Percentiles rank a stretch among this genome's conserved stretches.
Conservation (phyloP, 1,140 invertebrate species). For the Grapholita molesta region DNA sequence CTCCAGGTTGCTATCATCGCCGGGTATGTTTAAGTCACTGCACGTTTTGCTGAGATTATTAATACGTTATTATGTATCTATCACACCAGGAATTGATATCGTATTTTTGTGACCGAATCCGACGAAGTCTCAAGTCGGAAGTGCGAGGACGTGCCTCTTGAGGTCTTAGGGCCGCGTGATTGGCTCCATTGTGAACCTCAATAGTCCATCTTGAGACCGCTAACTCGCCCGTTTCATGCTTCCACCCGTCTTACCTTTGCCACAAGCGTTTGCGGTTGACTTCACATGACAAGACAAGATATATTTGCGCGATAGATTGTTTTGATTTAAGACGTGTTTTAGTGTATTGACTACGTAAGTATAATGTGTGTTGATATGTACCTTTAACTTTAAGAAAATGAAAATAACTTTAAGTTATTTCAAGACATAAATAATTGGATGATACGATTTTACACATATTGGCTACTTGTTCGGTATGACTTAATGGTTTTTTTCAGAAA, state of each 20-base stretch:
- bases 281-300: background rate
- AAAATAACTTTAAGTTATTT: too few relatives aligned
- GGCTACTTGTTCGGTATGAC: too few relatives aligned
- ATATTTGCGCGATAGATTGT: background rate
- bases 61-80: constrained; percentile 2
- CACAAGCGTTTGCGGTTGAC: constrained; percentile 1
- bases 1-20: background rate
- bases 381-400: too few relatives aligned
- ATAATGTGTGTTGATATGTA: too few relatives aligned
- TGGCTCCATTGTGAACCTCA: constrained; percentile 62
- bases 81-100: constrained; percentile 11
- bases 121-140: constrained; percentile 49
- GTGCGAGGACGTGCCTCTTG: constrained; percentile 52
- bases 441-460: too few relatives aligned
- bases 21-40: background rate
- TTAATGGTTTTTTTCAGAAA: background rate
- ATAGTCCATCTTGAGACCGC: constrained; percentile 49
- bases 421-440: too few relatives aligned
- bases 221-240: constrained; percentile 37
- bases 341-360: too few relatives aligned
- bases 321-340: background rate
- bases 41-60: background rate
- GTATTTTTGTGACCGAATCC: constrained; percentile 32
- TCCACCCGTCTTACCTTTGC: constrained; percentile 13
- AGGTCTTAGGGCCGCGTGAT: constrained; percentile 53